A percentile compares a stretch with the other conserved stretches of the same genome.
These are phyloP conservation scores for Eupeodes luniger DNA, from an alignment of 2,888 invertebrate genomes.

Conservation along the genomic window DNA sequence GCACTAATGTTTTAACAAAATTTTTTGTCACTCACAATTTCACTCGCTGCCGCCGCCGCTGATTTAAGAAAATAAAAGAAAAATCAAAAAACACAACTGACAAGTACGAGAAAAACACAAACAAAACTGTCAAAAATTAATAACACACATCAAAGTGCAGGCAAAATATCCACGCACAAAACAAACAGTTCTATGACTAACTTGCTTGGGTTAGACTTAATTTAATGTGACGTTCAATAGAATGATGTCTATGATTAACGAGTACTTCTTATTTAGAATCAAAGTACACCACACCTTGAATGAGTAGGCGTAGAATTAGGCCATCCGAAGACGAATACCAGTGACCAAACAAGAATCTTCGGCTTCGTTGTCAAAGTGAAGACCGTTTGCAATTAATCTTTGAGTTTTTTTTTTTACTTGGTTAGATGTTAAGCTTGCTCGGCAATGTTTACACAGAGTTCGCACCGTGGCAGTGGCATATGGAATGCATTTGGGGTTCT, in stretches of 20 bases:
- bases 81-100: slow-evolving; percentile 4
- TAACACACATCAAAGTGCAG: slow-evolving; percentile 34
- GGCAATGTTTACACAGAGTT: slow-evolving; percentile 6
- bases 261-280: slow-evolving; percentile 6
- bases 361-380: slow-evolving; percentile 15
- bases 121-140: slow-evolving; percentile 51
- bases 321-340: slow-evolving; percentile 48
- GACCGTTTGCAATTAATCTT: slow-evolving; percentile 59
- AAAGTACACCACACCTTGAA: slow-evolving; percentile 33
- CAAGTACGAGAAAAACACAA: neutral
- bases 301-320: slow-evolving; percentile 68
- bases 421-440: neutral
- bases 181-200: slow-evolving; percentile 46
- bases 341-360: slow-evolving; percentile 41
- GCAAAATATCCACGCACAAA: slow-evolving; percentile 37
- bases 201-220: slow-evolving; percentile 43
- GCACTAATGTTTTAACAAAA: slow-evolving; percentile 49
- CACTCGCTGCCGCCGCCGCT: slow-evolving; percentile 4
- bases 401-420: neutral
- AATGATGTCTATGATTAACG: slow-evolving; percentile 30
- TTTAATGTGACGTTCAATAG: slow-evolving; percentile 60
- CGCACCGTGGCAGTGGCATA: slow-evolving; percentile 44
- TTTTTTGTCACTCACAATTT: slow-evolving; percentile 62
- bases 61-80: slow-evolving; percentile 29
- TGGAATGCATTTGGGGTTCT: slow-evolving; percentile 62